A percentile compares a stretch with the other conserved stretches of the same genome.
Evolutionary conservation across 2,888 invertebrate species (phyloP).

Genomic region (Galerucella calmariensis): DNA sequence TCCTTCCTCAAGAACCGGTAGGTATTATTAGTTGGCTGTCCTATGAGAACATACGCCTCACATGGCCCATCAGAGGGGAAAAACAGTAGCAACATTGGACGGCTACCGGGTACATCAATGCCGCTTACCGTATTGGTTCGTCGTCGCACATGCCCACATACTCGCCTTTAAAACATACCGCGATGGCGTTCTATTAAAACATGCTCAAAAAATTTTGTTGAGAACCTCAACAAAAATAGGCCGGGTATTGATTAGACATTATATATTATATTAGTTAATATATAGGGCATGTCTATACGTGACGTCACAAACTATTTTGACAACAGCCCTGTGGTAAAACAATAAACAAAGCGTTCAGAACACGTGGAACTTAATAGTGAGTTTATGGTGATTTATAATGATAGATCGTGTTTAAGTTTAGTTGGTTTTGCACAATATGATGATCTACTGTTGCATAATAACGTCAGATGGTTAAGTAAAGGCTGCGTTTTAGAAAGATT

Average conservation of each 20-base stretch:
- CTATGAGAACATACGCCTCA: slow-evolving; percentile 32
- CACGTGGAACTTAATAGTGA: too few species aligned
- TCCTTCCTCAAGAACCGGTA: neutral
- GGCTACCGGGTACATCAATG: slow-evolving; percentile 37
- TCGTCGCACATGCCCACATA: slow-evolving; percentile 32
- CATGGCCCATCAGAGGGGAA: slow-evolving; percentile 36
- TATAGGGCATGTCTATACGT: too few species aligned
- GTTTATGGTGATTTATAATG: too few species aligned
- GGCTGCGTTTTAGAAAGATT: too few species aligned
- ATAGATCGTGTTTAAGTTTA: too few species aligned
- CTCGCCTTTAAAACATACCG: slow-evolving; percentile 22
- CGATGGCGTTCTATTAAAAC: slow-evolving; percentile 33
- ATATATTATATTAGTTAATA: neutral
- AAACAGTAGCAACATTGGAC: slow-evolving; percentile 43
- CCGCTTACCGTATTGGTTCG: slow-evolving; percentile 29
- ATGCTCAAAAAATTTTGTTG: slow-evolving; percentile 22
- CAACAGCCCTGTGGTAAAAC: too few species aligned
- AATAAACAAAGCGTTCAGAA: too few species aligned
- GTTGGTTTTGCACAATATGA: too few species aligned
- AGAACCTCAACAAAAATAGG: slow-evolving; percentile 13
- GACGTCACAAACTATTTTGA: too few species aligned
- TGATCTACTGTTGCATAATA: too few species aligned
- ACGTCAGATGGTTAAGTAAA: too few species aligned
- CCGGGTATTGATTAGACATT: neutral
- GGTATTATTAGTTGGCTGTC: slow-evolving; percentile 20